Conservation (phyloP, 1,140 invertebrate species). For the Cotesia vestalis region DNA sequence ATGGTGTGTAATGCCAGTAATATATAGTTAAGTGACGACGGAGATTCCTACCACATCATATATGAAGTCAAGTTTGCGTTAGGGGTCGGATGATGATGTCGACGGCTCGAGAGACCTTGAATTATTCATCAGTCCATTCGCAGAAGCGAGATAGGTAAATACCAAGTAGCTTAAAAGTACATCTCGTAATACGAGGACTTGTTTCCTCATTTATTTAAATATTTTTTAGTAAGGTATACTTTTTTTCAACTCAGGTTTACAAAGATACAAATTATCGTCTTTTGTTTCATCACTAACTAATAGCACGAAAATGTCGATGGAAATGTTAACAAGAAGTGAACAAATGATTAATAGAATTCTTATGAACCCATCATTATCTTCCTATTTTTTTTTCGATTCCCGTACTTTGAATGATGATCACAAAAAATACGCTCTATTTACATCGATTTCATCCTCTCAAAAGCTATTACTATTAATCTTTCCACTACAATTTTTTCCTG, state of each 20-base stretch:
- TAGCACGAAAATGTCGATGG: no score
- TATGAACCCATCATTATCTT: no score
- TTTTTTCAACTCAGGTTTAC: background rate
- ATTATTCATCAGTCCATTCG: conserved; percentile 57
- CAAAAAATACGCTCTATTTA: no score
- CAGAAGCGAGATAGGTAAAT: conserved; percentile 38
- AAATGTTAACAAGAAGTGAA: no score
- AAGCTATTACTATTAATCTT: no score
- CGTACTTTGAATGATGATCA: no score
- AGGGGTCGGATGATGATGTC: conserved; percentile 28
- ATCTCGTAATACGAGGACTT: conserved; percentile 44
- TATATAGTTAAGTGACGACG: background rate
- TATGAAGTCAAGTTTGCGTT: conserved; percentile 28
- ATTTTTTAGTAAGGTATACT: conserved; percentile 21
- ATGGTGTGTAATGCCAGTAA: conserved; percentile 23
- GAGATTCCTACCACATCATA: conserved; percentile 2
- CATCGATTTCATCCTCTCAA: no score
- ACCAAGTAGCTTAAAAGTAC: conserved; percentile 45
- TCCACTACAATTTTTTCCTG: no score
- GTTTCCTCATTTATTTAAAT: conserved; percentile 1
- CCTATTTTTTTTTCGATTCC: no score
- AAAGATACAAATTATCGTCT: background rate
- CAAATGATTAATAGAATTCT: no score
- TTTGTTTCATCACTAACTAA: no score
- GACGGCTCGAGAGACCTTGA: conserved; percentile 42